Evolutionary conservation across 2,797 vertebrate species (phyloP), one percentile per base, ranked within the genome.

Genomic region (Lithobates pipiens): DNA sequence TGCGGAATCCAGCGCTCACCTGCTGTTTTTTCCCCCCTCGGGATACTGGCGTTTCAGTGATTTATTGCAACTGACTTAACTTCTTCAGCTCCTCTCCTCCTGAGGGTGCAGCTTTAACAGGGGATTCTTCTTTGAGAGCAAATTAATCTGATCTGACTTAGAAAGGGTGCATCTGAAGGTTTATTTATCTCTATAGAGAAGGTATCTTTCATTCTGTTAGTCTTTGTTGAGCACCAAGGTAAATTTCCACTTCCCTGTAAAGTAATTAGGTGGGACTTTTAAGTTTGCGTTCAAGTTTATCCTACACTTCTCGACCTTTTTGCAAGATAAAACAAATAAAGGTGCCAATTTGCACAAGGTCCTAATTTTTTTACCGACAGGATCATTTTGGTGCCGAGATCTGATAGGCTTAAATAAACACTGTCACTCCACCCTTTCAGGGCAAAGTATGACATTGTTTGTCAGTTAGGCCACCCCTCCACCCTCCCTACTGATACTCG

Each of bases 31-130:
- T 9, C 5, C 54, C 27, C 69, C 79, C 42, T 34, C 23, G 79
- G 79, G 79, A 81, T 72, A 32, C 10, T 71, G 65, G 65, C 27
- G 78, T 36, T 34, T 36, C 32, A 5, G 29, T 80, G 78, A 80
- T 80, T 80, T 71, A 80, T 80, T 80, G 34, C 21, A 72, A 27
- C 50, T 54, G 68, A 81, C 68, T 54, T 81, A 57, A n/a, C 79
- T 63, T 72, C 69, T 57, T 67, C 70, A 39, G 79, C 54, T 50
- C 69, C 50, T 36, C 70, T 81, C 9, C 67, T 72, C 68, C 78
- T 70, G 27, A 80, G 67, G 46, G 67, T 71, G 29, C 68, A 61
- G 50, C 68, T 61, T 61, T 61, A 61, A n/a, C 6, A 36, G 69
- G 69, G 34, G 69, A n/a, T 57, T 81, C 68, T 72, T 34, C 54